These are phyloP conservation scores for Scaptomyza parva DNA, from an alignment of 2,888 invertebrate species.

Conservation along the genomic window DNA sequence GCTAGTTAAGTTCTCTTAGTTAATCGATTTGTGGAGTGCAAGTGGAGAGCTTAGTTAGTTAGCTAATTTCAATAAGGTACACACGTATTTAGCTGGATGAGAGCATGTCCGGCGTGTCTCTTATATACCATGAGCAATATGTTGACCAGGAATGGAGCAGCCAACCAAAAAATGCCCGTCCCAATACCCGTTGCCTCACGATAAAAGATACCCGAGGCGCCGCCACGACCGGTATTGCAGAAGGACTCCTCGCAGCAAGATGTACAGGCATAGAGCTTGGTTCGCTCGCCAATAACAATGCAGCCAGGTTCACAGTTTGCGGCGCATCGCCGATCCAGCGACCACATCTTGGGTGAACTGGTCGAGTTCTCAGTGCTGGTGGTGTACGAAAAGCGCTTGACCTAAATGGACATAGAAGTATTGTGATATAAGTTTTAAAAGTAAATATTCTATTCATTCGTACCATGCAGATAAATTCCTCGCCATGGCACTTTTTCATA, in stretches of 20 bases:
- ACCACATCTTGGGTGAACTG: constrained; percentile 92
- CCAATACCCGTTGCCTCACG: constrained; percentile 81
- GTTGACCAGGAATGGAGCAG: constrained; percentile 66
- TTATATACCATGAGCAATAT: constrained; percentile 72
- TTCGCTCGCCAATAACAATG: constrained; percentile 94
- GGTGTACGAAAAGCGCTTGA: constrained; percentile 93
- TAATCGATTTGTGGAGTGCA: constrained; percentile 41
- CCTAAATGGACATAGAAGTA: constrained; percentile 79
- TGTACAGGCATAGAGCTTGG: constrained; percentile 94
- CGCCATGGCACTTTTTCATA: constrained; percentile 91
- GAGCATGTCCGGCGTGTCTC: constrained; percentile 48
- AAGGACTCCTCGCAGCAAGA: constrained; percentile 92
- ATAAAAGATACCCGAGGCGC: constrained; percentile 70
- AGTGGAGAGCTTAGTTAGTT: constrained; percentile 21
- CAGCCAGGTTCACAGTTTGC: constrained; percentile 94
- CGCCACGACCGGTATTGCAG: constrained; percentile 91
- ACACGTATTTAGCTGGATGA: constrained; percentile 35
- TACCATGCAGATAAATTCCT: constrained; percentile 92
- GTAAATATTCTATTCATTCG: constrained; percentile 25
- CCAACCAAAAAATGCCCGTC: constrained; percentile 68
- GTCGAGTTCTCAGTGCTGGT: constrained; percentile 92
- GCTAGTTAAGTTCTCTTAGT: constrained; percentile 25
- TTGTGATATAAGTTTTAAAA: background rate
- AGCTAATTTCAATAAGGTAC: constrained; percentile 29
- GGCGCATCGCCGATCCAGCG: constrained; percentile 92